Percentiles rank a stretch among this genome's conserved stretches.
Conservation (phyloP, 1,140 invertebrate genomes). For the Caenorhabditis tropicalis region DNA sequence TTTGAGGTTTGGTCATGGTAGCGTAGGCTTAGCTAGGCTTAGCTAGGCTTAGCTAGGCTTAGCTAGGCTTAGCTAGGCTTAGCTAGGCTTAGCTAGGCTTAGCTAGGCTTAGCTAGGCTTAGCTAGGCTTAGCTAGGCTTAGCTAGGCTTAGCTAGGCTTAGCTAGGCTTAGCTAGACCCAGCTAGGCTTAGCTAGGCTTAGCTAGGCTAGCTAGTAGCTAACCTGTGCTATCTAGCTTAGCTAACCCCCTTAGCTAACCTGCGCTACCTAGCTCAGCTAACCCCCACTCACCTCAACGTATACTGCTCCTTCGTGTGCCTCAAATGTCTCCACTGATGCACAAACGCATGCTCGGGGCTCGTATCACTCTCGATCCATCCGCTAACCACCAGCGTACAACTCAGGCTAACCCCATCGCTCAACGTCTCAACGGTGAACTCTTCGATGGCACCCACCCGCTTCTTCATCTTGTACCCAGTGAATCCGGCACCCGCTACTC, state of each 20-base stretch:
- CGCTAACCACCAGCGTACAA: conserved; percentile 65
- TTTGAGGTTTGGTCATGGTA: not conserved
- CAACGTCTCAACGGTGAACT: conserved; percentile 74
- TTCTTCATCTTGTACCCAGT: conserved; percentile 74
- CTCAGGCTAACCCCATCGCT: conserved; percentile 63
- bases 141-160: too few relatives aligned
- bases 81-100: too few relatives aligned
- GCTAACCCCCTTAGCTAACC: too few relatives aligned
- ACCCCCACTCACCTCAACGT: not conserved
- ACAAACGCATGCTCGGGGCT: conserved; percentile 62
- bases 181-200: too few relatives aligned
- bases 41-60: too few relatives aligned
- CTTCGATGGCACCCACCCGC: conserved; percentile 74
- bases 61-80: too few relatives aligned
- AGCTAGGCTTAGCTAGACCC: too few relatives aligned
- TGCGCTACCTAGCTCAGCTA: not conserved
- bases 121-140: too few relatives aligned
- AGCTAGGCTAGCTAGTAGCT: too few relatives aligned
- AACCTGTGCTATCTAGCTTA: too few relatives aligned
- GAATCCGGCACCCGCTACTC: conserved; percentile 74
- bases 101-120: too few relatives aligned
- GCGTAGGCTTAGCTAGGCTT: too few relatives aligned
- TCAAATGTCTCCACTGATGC: conserved; percentile 76
- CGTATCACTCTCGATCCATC: conserved; percentile 68
- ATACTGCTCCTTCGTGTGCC: conserved; percentile 79